phyloP scores from a whole-genome alignment of 1,140 invertebrate species.

The Neotoxoptera formosana region DNA sequence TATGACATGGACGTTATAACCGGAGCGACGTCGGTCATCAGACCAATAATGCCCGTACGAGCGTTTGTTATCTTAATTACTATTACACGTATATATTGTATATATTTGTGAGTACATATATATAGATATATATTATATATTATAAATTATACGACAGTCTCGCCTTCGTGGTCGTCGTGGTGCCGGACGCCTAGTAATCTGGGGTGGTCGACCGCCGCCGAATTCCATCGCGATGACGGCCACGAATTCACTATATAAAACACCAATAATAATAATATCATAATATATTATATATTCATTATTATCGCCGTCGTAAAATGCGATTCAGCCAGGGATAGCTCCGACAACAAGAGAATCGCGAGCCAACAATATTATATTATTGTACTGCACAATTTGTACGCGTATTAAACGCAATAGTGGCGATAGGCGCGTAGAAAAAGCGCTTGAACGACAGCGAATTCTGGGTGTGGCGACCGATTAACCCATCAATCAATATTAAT shows the following conservation, averaged over 20 bases:
- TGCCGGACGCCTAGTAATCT: conserved; percentile 31
- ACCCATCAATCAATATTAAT: too few relatives aligned
- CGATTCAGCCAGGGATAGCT: background rate
- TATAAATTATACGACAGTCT: background rate
- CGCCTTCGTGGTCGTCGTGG: background rate
- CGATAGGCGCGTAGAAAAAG: too few relatives aligned
- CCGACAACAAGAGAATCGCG: background rate
- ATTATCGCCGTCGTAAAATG: background rate
- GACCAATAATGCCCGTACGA: background rate
- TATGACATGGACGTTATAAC: background rate
- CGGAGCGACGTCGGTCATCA: background rate
- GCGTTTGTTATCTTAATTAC: background rate
- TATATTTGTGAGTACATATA: background rate
- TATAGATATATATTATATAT: background rate
- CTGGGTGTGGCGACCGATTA: too few relatives aligned
- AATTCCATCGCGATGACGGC: conserved; percentile 19
- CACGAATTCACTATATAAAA: background rate
- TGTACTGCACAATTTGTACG: background rate
- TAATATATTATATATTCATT: background rate
- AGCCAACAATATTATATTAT: background rate
- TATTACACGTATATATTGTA: background rate
- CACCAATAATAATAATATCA: background rate
- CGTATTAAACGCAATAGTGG: background rate
- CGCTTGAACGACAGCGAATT: too few relatives aligned
- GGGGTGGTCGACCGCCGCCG: conserved; percentile 24